These are phyloP conservation scores for Chiroxiphia lanceolata DNA, from an alignment of 2,797 vertebrate species.

Conservation along the genomic window DNA sequence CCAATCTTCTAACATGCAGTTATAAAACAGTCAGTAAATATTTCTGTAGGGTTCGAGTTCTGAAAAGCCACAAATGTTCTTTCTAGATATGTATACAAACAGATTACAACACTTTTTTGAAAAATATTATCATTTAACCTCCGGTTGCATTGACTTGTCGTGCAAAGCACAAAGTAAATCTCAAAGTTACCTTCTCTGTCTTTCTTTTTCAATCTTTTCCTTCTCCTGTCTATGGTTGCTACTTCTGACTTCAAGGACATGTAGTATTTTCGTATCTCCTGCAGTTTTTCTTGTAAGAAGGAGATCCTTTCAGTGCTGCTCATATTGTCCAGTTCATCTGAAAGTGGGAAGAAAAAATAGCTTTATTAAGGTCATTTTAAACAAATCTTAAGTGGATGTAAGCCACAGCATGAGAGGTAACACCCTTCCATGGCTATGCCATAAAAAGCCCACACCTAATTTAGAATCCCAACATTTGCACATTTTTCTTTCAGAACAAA, in stretches of 20 bases:
- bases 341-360: background rate
- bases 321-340: conserved; percentile 93
- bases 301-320: conserved; percentile 91
- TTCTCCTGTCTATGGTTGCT: conserved; percentile 94
- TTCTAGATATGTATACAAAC: background rate
- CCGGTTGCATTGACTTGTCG: background rate
- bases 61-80: background rate
- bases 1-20: background rate
- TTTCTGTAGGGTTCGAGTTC: background rate
- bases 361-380: background rate
- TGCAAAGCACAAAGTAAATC: background rate
- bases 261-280: conserved; percentile 98
- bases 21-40: background rate
- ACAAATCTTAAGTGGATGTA: background rate
- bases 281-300: conserved; percentile 96
- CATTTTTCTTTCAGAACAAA: background rate
- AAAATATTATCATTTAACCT: background rate
- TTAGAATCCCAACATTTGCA: background rate
- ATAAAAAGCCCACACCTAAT: background rate
- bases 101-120: background rate
- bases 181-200: conserved; percentile 90
- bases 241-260: conserved; percentile 98
- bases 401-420: background rate
- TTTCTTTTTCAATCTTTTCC: conserved; percentile 98
- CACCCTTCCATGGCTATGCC: background rate